A percentile compares a stretch with the other conserved stretches of the same genome.
These are phyloP conservation scores for Ecliptopera silaceata DNA, from an alignment of 2,888 invertebrate species.

Conservation along the genomic window DNA sequence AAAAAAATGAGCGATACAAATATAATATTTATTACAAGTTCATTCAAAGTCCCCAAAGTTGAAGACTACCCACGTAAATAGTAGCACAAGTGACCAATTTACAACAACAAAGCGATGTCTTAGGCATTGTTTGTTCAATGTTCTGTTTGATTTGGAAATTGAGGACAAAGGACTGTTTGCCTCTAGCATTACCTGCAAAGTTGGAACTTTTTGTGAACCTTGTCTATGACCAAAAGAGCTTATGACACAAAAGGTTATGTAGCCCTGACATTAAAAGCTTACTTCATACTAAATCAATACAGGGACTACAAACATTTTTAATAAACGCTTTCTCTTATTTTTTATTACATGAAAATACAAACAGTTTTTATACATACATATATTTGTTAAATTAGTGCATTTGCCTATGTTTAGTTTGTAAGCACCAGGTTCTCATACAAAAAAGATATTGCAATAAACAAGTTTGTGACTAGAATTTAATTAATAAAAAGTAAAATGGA, in stretches of 20 bases:
- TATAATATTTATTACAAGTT: background rate
- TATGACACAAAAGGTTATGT: background rate
- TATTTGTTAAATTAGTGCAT: too few relatives aligned
- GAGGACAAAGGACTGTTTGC: constrained; percentile 30
- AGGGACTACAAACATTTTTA: too few relatives aligned
- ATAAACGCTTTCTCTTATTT: too few relatives aligned
- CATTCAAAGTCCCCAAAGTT: background rate
- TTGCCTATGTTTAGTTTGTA: too few relatives aligned
- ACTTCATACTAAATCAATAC: background rate
- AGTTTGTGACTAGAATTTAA: too few relatives aligned
- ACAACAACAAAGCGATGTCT: constrained; percentile 29
- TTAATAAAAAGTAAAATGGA: too few relatives aligned
- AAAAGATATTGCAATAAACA: too few relatives aligned
- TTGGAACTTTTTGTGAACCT: constrained; percentile 26
- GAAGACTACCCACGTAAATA: constrained; percentile 14
- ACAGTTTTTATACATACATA: too few relatives aligned
- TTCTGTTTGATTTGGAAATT: constrained; percentile 35
- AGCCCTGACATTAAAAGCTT: too few relatives aligned
- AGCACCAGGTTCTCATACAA: too few relatives aligned
- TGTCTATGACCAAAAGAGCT: constrained; percentile 23
- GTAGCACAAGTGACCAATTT: constrained; percentile 24
- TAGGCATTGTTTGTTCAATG: constrained; percentile 20
- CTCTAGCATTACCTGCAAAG: constrained; percentile 26
- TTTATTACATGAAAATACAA: too few relatives aligned
- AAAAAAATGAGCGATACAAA: too few relatives aligned